phyloP scores from a whole-genome alignment of 2,797 vertebrate species.

The Molossus molossus region DNA sequence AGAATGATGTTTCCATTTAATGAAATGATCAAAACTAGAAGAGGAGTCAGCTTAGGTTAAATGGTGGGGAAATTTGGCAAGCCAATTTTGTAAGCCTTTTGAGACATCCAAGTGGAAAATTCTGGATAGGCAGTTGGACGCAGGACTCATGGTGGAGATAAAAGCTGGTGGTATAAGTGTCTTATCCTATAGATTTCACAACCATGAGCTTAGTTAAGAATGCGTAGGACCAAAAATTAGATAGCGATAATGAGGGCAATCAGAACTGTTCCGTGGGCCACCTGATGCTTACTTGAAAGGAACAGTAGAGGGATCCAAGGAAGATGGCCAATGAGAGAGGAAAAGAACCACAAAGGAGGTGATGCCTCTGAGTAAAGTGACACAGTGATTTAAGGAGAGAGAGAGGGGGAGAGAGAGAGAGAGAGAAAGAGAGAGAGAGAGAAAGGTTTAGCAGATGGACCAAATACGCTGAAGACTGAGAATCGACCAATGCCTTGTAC shows the following conservation, averaged over 20 bases:
- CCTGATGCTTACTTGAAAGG: not conserved
- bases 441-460: not conserved
- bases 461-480: not conserved
- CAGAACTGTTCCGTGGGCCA: not conserved
- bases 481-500: not conserved
- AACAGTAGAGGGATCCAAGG: not conserved
- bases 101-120: not conserved
- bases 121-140: not conserved
- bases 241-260: not conserved
- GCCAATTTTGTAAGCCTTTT: not conserved
- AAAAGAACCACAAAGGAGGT: not conserved
- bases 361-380: not conserved
- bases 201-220: not conserved
- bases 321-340: not conserved
- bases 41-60: not conserved
- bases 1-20: not conserved
- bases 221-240: not conserved
- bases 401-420: not conserved
- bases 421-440: constrained; percentile 1
- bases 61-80: not conserved
- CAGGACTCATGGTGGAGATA: not conserved
- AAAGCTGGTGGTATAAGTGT: not conserved
- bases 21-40: not conserved
- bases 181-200: not conserved
- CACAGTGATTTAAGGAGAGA: not conserved